Percentiles rank a stretch among this genome's conserved stretches.
These are phyloP conservation scores for Lycaon pictus DNA, from an alignment of 2,113 vertebrate species.

Conservation along the genomic window DNA sequence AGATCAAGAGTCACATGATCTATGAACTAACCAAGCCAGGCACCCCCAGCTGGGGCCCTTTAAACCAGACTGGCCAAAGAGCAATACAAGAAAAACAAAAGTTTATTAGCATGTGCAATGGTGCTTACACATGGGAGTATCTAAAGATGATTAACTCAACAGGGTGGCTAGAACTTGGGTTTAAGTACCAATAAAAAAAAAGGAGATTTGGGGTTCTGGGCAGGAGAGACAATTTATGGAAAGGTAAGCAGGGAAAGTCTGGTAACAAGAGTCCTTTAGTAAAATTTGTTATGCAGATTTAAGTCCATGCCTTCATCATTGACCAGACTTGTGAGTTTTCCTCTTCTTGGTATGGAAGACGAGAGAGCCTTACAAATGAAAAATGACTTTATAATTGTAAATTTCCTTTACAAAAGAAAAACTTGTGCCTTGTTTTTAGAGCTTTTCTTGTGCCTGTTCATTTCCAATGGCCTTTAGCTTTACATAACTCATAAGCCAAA, in stretches of 20 bases:
- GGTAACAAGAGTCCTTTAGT: neutral
- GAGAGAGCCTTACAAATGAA: neutral
- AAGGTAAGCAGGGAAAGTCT: neutral
- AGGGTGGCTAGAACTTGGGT: neutral
- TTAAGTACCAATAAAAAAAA: neutral
- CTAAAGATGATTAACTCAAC: neutral
- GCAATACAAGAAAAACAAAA: neutral
- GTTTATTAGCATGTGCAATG: neutral
- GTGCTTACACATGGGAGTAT: neutral
- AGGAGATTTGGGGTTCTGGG: neutral
- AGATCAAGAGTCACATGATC: neutral
- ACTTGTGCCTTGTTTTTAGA: neutral
- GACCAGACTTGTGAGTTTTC: neutral
- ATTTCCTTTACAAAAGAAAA: slow-evolving; percentile 11
- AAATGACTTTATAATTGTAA: neutral
- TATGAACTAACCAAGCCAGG: neutral
- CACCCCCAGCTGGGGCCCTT: neutral
- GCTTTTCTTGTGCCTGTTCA: neutral
- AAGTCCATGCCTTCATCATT: neutral
- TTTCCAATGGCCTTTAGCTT: neutral
- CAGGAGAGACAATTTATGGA: neutral
- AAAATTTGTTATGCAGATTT: neutral
- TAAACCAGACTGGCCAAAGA: neutral
- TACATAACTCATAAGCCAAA: neutral
- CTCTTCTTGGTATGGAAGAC: neutral